Base-by-base conservation (phyloP, 1,140 invertebrate genomes). In the Cephus cinctus region DNA sequence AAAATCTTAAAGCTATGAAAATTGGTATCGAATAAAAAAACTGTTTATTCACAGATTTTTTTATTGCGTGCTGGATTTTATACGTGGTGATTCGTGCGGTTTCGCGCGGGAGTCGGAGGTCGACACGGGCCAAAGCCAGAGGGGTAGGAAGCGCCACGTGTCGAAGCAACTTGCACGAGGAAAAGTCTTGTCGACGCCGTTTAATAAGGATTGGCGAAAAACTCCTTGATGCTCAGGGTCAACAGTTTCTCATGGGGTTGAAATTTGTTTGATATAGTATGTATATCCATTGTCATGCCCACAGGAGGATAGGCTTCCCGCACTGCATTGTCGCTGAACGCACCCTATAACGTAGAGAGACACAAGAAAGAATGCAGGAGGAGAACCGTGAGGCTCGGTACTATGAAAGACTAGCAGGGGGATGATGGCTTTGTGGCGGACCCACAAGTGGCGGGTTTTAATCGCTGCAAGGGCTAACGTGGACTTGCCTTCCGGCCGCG, bases 251-350 rank as follows among this genome's bases (percentile, higher is more conserved):
- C 50, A 31, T 65, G 61, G 50, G 25, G 51, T 56, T 63, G 56
- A 49, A 67, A 66, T 65, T 67, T 66, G 65, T 69, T 69, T 69
- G 65, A 69, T 69, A 69, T 69, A 69, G 62, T 67, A n/a, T n/a
- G n/a, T n/a, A 66, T 69, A 69, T 61, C 65, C 54, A 67, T 69
- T 69, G 67, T 69, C 57, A 47, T 61, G 57, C 54, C 47, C 53
- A 52, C 41, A 57, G 58, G 56, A 65, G 44, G 57, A n/a, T n/a
- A 67, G 62, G 54, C 57, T 58, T 61, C 44, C 52, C 38, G 53
- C 40, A 54, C 50, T 47, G 43, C 53, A 62, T 63, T 62, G 59
- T 59, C 52, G 50, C 31, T 40, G 9, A n/a, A n/a, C n/a, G n/a
- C n/a, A n/a, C n/a, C n/a, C n/a, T n/a, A n/a, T n/a, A n/a, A n/a